A percentile compares a stretch with the other conserved stretches of the same genome.
Evolutionary conservation across 2,797 vertebrate species (phyloP).

Genomic region (Labeo calbasu): DNA sequence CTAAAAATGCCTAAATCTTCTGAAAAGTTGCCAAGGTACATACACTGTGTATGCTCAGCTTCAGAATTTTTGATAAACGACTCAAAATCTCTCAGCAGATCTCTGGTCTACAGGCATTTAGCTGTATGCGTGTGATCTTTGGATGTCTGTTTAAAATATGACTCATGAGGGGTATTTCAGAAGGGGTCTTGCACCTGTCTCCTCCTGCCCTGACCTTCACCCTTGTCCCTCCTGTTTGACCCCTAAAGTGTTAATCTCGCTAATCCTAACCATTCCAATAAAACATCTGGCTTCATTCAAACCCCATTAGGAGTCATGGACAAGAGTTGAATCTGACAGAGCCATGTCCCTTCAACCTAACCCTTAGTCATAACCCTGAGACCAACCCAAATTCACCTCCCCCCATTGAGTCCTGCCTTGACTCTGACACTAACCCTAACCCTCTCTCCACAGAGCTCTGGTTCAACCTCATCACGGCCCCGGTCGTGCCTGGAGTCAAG

Average conservation of each 20-base stretch:
- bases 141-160: constrained; percentile 30
- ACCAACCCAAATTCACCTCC: constrained; percentile 9
- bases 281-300: constrained; percentile 66
- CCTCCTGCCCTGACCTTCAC: constrained; percentile 51
- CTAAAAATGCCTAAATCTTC: not conserved
- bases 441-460: not conserved
- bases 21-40: not conserved
- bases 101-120: constrained; percentile 24
- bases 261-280: constrained; percentile 62
- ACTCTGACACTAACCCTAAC: constrained; percentile 35
- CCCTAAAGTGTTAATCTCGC: constrained; percentile 62
- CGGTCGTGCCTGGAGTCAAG: not conserved
- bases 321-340: constrained; percentile 54
- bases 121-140: constrained; percentile 15
- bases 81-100: not conserved
- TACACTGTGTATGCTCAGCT: not conserved
- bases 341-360: constrained; percentile 45
- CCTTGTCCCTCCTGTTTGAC: constrained; percentile 46
- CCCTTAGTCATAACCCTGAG: constrained; percentile 47
- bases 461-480: constrained; percentile 13
- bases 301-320: constrained; percentile 49
- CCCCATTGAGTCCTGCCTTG: not conserved
- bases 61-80: not conserved
- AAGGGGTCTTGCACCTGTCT: constrained; percentile 54
- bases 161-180: not conserved